These are phyloP conservation scores for Hirtodrosophila trivittata DNA, from an alignment of 2,888 invertebrate genomes.

Conservation along the genomic window DNA sequence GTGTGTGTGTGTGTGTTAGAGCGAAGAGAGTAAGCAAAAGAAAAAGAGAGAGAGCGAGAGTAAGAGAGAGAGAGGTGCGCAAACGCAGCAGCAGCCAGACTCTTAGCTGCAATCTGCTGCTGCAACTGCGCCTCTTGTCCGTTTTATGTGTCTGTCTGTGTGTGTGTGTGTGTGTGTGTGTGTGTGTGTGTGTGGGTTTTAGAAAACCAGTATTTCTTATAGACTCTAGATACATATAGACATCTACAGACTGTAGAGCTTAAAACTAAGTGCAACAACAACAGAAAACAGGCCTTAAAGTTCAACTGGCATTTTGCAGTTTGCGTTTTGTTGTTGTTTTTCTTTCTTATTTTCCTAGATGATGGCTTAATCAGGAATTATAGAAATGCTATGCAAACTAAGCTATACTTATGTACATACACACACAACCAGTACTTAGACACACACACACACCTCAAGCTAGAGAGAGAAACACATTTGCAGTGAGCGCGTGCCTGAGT, in stretches of 20 bases:
- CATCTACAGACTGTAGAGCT: conserved; percentile 27
- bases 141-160: conserved; percentile 3
- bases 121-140: conserved; percentile 38
- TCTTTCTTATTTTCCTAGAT: conserved; percentile 32
- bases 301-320: conserved; percentile 59
- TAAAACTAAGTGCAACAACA: conserved; percentile 44
- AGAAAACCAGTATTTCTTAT: conserved; percentile 73
- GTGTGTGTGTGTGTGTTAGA: conserved; percentile 7
- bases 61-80: conserved; percentile 38
- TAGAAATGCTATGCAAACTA: conserved; percentile 65
- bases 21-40: conserved; percentile 13
- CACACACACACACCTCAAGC: conserved; percentile 9
- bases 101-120: conserved; percentile 13
- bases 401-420: conserved; percentile 31
- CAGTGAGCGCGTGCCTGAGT: conserved; percentile 72
- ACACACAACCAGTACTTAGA: conserved; percentile 9
- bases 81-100: conserved; percentile 56
- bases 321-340: conserved; percentile 23
- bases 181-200: conserved; percentile 51
- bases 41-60: conserved; percentile 4
- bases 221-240: conserved; percentile 25
- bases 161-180: conserved; percentile 16
- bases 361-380: conserved; percentile 73
- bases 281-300: conserved; percentile 58
- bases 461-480: conserved; percentile 20